Evolutionary conservation across 2,113 vertebrate species (phyloP), one percentile per base, ranked within the genome.

Genomic region (Heterotilapia buettikoferi): DNA sequence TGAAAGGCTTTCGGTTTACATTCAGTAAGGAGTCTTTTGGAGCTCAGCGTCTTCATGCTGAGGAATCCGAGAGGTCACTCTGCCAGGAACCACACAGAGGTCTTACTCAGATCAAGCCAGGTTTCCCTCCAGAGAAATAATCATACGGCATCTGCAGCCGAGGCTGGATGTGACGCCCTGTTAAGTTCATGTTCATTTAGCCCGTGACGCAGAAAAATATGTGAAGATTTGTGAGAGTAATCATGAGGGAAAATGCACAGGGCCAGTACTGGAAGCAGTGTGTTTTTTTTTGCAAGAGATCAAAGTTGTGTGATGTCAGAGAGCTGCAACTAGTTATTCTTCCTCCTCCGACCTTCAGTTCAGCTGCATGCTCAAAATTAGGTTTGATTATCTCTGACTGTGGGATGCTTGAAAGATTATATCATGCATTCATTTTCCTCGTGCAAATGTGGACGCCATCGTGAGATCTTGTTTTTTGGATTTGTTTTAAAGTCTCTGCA

Each of bases 51-150:
- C 59, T 89, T 47, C 68, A 85, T 21, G 80, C 71, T 50, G 57
- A 90, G 78, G 90, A 94, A 93, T 89, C 59, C 52, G 5, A 68
- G 61, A 38, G 71, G 84, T 7, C 19, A 87, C 40, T 50, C 54
- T 90, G 89, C 88, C 94, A 93, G 88, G 40, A 91, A 66, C 92
- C 83, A 73, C 82, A 52, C 57, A 87, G 86, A n/a, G 82, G 40
- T 79, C 79, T 5, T 6, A 85, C 50, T 90, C 56, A 89, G n/a
- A 88, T 24, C 45, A 80, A 86, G 47, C 47, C 66, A 21, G 53
- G 71, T 82, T 54, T 52, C 33, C 31, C 38, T 50, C 53, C 61
- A n/a, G 61, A 86, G 54, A 53, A 82, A 82, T 54, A 85, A 84
- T 91, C n/a, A n/a, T 10, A 2, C 6, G 29, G n/a, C 80, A 84